Base-by-base conservation (phyloP, 2,113 vertebrate genomes). In the Pantherophis guttatus region DNA sequence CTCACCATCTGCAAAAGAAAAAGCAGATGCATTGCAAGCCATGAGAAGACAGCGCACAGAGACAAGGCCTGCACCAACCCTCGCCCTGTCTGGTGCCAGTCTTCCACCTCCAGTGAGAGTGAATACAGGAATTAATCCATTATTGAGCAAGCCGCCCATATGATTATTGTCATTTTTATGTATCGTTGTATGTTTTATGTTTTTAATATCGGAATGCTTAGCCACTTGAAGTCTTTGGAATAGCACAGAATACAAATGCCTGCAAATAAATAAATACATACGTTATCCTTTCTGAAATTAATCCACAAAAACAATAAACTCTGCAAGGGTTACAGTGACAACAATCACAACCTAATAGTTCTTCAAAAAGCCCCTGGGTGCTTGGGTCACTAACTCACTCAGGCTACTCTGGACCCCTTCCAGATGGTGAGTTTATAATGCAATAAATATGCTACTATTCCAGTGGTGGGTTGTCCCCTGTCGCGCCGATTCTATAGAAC, bases 1-100 rank as follows among this genome's bases (percentile, higher is more conserved):
- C 96, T 99, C 99, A 0, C 98, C 98, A 95, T 99, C 99, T 99
- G 95, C 2, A 88, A 0, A 55, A 87, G 17, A 90, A 44, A 70
- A 94, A 89, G 88, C 88, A 92, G 7, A 48, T 50, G 75, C 88
- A 87, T 39, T 19, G 5, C 7, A 89, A 85, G 75, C 44, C 0
- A 44, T 88, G 24, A 90, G 90, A 91, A 57, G 26, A 13, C 23
- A 62, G 44, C 8, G 8, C 86, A 70, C 24, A 8, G 44, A 44
- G 86, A 5, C 44, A 33, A 19, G 87, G 70, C 62, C 62, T 19
- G 3, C 23, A 65, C 70, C 24, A 65, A 33, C n/a, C 81, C 7
- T 39, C n/a, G 1, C 9, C 44, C 81, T 23, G 24, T 17, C 24
- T n/a, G 8, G 19, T 24, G 85, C 29, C 10, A 58, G 24, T 26